Conservation (phyloP, 2,888 invertebrate genomes). For the Anoncus sp. region DNA sequence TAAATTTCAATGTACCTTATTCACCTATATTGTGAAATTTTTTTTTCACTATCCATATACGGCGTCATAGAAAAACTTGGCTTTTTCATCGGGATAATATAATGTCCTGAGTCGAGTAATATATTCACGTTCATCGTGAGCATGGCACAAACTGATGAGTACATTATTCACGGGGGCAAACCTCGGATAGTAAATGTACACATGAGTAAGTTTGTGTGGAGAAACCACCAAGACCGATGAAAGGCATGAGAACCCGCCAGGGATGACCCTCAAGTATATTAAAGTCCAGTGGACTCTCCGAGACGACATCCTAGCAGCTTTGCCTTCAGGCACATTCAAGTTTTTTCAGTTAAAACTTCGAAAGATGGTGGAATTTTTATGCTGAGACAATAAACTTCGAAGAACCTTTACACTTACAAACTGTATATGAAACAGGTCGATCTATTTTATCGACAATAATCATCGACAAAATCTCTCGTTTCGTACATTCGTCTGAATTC, state of each 20-base stretch:
- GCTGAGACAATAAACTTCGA: not conserved
- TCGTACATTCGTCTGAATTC: not conserved
- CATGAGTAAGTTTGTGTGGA: too few species aligned
- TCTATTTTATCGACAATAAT: not conserved
- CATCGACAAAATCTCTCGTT: slow-evolving; percentile 4
- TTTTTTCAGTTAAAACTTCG: not conserved
- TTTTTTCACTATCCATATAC: slow-evolving; percentile 9
- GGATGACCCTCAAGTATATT: not conserved
- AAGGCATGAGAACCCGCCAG: not conserved
- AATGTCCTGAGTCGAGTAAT: slow-evolving; percentile 12
- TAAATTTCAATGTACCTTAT: slow-evolving; percentile 6
- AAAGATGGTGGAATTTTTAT: not conserved
- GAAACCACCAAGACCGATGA: slow-evolving; percentile 7
- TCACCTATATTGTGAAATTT: not conserved
- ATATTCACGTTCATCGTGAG: slow-evolving; percentile 38
- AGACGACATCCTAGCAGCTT: not conserved
- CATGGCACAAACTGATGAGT: slow-evolving; percentile 40
- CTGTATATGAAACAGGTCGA: not conserved
- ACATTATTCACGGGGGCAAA: too few species aligned
- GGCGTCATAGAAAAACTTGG: not conserved
- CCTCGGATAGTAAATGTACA: slow-evolving; percentile 16
- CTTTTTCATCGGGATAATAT: not conserved
- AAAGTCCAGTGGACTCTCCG: slow-evolving; percentile 20
- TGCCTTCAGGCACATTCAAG: not conserved
- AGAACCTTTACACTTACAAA: not conserved